Evolutionary conservation across 2,113 vertebrate genomes (phyloP), one percentile per base, ranked within the genome.

Genomic region (Pelvicachromis taeniatus): DNA sequence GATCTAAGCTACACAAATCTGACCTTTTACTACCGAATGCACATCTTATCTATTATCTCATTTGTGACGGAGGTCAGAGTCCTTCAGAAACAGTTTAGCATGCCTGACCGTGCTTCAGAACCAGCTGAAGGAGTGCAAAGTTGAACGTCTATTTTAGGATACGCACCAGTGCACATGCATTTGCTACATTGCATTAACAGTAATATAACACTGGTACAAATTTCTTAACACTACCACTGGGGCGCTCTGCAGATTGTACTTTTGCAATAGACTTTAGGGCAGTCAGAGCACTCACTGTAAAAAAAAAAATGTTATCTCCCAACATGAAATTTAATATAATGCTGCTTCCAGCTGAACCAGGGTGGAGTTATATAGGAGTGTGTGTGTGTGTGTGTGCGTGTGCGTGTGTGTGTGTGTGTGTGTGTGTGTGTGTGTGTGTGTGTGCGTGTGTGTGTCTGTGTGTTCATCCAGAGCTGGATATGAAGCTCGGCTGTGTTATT

Each of bases 131-230:
- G 55, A 26, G 56, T 19, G 55, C 77, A 77, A 70, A 85, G 83
- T 81, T 82, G 77, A 92, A 79, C 2, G 19, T 87, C 84, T 91
- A 86, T 90, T 93, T 91, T 89, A 23, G 80, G 79, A 59, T 12
- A 16, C 21, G 42, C 21, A 3, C 59, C 53, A 31, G 29, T 42
- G 59, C 16, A 19, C 42, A 70, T 82, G 61, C 26, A 29, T 58
- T 52, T 42, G n/a, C n/a, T 45, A 40, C 78, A 77, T 48, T 85
- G 63, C 58, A 73, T 79, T n/a, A 81, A 53, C 23, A 52, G 85
- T 85, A 83, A 89, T 9, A 10, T 26, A 85, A 92, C 29, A 84
- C 77, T 6, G 17, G 33, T 52, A 45, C 45, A 79, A 82, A 79
- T 68, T 77, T 61, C 58, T 84, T 80, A 59, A 52, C 77, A 85